These are phyloP conservation scores for Zootermopsis nevadensis DNA, from an alignment of 2,888 invertebrate genomes.

Conservation along the genomic window DNA sequence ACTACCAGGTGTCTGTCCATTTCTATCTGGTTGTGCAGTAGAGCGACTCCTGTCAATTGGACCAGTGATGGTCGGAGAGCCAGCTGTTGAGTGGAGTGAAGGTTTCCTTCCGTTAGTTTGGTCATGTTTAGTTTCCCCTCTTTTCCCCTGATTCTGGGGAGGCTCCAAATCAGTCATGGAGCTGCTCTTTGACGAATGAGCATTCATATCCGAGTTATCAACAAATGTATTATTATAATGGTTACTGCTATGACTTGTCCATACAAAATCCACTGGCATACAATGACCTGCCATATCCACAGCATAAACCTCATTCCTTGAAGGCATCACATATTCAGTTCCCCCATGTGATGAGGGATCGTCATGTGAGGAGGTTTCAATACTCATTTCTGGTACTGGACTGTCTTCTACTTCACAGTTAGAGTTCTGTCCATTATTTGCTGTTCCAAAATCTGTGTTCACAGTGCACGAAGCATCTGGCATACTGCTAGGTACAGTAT, in stretches of 20 bases:
- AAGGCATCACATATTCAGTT: not conserved
- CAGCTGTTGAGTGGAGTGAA: not conserved
- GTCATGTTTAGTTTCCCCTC: not conserved
- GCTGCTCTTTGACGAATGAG: no score
- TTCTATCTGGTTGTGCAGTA: not conserved
- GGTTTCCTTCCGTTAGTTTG: no score
- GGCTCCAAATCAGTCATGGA: not conserved
- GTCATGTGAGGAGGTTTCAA: not conserved
- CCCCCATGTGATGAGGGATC: not conserved
- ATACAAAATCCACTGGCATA: slow-evolving; percentile 14
- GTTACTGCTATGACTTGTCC: not conserved
- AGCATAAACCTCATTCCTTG: slow-evolving; percentile 34
- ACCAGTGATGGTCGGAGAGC: not conserved
- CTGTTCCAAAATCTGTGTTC: not conserved
- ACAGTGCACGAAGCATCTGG: not conserved
- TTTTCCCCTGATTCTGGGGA: not conserved
- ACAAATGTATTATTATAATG: not conserved
- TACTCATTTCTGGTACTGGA: not conserved
- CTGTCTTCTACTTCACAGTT: no score
- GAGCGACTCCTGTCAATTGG: not conserved
- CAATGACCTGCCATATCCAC: slow-evolving; percentile 33
- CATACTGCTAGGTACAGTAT: not conserved
- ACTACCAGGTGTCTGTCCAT: not conserved
- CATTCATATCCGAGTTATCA: not conserved
- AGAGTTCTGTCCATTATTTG: not conserved